phyloP scores from a whole-genome alignment of 2,113 vertebrate species.

The Morone saxatilis region DNA sequence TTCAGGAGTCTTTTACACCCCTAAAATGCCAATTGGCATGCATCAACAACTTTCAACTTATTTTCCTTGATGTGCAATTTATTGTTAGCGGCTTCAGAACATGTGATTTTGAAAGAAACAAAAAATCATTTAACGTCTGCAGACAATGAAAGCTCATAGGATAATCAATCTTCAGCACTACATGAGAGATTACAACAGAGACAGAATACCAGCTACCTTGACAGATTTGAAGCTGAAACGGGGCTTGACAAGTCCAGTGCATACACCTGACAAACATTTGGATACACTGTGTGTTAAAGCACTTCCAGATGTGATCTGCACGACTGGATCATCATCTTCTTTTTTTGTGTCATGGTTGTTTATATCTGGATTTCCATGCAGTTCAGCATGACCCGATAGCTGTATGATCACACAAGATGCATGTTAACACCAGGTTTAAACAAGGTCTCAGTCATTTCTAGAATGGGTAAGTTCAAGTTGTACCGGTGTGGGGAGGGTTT shows the following conservation, averaged over 20 bases:
- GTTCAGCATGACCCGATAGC: constrained; percentile 42
- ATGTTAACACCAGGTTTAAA: constrained; percentile 66
- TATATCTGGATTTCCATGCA: constrained; percentile 39
- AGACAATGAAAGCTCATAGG: neutral
- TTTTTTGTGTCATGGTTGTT: constrained; percentile 32
- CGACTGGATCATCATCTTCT: constrained; percentile 40
- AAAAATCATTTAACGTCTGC: neutral
- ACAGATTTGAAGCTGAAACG: constrained; percentile 43
- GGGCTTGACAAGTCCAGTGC: constrained; percentile 47
- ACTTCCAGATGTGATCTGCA: constrained; percentile 35
- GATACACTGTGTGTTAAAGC: constrained; percentile 36
- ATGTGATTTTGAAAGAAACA: neutral
- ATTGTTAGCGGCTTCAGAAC: neutral
- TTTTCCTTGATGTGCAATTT: neutral
- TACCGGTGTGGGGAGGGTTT: constrained; percentile 96
- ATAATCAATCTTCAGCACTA: neutral
- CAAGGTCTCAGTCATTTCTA: constrained; percentile 59
- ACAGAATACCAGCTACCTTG: constrained; percentile 49
- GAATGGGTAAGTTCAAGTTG: constrained; percentile 84
- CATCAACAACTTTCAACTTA: constrained; percentile 1
- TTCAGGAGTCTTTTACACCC: neutral
- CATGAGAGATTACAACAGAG: constrained; percentile 10
- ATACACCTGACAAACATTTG: constrained; percentile 47
- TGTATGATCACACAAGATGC: constrained; percentile 42
- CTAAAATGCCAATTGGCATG: neutral